phyloP scores from a whole-genome alignment of 2,797 vertebrate genomes.

The Mergus octosetaceus region DNA sequence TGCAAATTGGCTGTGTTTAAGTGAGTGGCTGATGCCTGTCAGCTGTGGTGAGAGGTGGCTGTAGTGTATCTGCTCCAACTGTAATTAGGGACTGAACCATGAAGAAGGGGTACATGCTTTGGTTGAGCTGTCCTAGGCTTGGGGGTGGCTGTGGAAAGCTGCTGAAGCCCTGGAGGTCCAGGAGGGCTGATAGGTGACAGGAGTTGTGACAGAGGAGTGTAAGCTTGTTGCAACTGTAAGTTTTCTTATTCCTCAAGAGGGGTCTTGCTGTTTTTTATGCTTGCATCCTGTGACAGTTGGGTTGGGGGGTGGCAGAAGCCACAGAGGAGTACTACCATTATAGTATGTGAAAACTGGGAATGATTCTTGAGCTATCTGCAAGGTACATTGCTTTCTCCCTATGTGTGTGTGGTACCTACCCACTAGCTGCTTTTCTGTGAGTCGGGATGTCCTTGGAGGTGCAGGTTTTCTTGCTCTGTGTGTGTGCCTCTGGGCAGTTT shows the following conservation, averaged over 20 bases:
- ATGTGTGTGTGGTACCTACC: background rate
- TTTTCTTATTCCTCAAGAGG: background rate
- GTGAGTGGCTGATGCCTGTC: background rate
- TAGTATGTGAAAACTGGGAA: background rate
- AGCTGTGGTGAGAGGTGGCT: background rate
- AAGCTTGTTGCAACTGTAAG: background rate
- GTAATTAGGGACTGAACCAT: rapidly evolving
- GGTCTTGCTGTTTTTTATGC: background rate
- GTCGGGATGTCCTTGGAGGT: background rate
- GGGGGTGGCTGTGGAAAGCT: background rate
- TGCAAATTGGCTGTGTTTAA: background rate
- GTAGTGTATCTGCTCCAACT: background rate
- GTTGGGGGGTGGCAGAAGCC: background rate
- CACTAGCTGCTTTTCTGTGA: background rate
- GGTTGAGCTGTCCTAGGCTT: rapidly evolving
- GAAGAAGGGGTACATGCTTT: rapidly evolving
- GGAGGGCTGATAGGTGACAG: background rate
- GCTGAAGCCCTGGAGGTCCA: background rate
- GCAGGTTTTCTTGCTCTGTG: background rate
- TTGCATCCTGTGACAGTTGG: background rate
- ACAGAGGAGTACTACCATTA: background rate
- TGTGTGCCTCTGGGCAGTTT: background rate
- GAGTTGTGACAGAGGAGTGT: background rate
- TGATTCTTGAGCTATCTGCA: background rate
- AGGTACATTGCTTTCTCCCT: background rate